Percentiles rank a stretch among this genome's conserved stretches.
Conservation (phyloP, 2,888 invertebrate species). For the Dryocosmus kuriphilus region DNA sequence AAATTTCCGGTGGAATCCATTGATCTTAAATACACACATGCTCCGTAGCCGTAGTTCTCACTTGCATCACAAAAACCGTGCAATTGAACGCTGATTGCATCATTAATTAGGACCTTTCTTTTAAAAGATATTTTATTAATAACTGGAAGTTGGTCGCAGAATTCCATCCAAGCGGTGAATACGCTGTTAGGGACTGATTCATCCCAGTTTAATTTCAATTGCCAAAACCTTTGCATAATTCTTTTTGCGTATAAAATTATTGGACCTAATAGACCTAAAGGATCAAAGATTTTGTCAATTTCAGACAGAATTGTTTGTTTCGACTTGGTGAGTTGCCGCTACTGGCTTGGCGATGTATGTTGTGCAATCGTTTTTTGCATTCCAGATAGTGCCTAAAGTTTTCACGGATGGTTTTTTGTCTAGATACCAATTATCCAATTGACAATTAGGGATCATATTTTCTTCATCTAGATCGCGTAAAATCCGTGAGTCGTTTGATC, state of each 20-base stretch:
- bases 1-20: background rate
- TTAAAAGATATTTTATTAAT: background rate
- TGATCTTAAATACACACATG: constrained; percentile 40
- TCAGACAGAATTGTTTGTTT: constrained; percentile 22
- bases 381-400: background rate
- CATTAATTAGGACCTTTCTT: background rate
- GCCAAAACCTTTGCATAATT: constrained; percentile 52
- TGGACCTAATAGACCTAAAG: constrained; percentile 51
- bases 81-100: constrained; percentile 43
- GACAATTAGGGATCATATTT: background rate
- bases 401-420: background rate
- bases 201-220: constrained; percentile 51
- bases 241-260: constrained; percentile 50
- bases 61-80: constrained; percentile 55
- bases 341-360: constrained; percentile 13
- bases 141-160: constrained; percentile 30
- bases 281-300: constrained; percentile 6
- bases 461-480: background rate
- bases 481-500: constrained; percentile 19
- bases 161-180: constrained; percentile 41
- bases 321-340: background rate
- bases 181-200: constrained; percentile 50
- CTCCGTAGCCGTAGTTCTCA: constrained; percentile 50
- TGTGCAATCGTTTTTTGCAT: constrained; percentile 19
- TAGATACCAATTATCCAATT: background rate